Conservation (phyloP, 2,797 vertebrate genomes). For the Neosalanx taihuensis region DNA sequence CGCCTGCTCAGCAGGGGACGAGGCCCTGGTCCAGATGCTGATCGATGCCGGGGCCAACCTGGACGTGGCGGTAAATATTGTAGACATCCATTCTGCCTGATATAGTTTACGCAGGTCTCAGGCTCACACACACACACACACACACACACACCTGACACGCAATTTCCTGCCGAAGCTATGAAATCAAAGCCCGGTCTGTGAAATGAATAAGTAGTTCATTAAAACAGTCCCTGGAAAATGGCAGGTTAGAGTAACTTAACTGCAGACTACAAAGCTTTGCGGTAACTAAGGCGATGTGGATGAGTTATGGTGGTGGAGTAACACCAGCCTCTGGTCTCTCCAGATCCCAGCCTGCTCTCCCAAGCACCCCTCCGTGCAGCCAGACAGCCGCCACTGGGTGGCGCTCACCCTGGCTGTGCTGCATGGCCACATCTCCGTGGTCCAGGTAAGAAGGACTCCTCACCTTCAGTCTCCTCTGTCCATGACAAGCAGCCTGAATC, state of each 20-base stretch:
- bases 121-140: no score
- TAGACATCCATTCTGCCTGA: background rate
- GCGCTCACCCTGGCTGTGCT: constrained; percentile 91
- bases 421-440: constrained; percentile 95
- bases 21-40: constrained; percentile 97
- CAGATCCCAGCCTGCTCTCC: constrained; percentile 87
- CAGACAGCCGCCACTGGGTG: constrained; percentile 93
- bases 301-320: no score
- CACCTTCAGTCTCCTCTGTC: background rate
- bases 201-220: no score
- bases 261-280: no score
- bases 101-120: background rate
- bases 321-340: background rate
- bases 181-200: no score
- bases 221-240: no score
- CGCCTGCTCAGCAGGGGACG: constrained; percentile 92
- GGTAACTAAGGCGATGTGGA: no score
- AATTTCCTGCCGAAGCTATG: no score
- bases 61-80: constrained; percentile 84
- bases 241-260: no score
- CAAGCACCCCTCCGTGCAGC: constrained; percentile 87
- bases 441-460: constrained; percentile 80
- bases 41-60: constrained; percentile 95
- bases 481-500: no score
- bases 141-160: no score